phyloP scores from a whole-genome alignment of 2,888 invertebrate species.

The Drosophila parthenogenetica region DNA sequence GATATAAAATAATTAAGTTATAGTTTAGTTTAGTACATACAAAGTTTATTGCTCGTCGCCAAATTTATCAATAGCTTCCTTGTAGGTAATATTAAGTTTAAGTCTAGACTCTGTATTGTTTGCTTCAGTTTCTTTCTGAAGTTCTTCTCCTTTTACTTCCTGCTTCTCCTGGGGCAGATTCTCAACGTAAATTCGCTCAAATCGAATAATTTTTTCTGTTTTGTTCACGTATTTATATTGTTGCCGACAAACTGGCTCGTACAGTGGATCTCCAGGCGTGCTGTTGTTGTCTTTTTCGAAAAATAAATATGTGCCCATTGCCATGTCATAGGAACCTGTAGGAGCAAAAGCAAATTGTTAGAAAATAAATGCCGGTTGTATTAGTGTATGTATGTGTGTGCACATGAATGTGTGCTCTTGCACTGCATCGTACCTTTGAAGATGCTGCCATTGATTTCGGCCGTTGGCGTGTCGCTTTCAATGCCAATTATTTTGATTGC shows the following conservation, averaged over 20 bases:
- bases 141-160: slow-evolving; percentile 38
- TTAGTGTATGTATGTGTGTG: neutral
- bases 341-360: neutral
- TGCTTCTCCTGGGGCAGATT: slow-evolving; percentile 44
- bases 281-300: slow-evolving; percentile 88
- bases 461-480: slow-evolving; percentile 87
- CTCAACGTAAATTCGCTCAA: slow-evolving; percentile 89
- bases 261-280: slow-evolving; percentile 86
- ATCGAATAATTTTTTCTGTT: slow-evolving; percentile 88
- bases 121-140: slow-evolving; percentile 9
- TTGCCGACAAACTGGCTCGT: slow-evolving; percentile 87
- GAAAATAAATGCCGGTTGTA: neutral
- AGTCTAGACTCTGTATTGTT: slow-evolving; percentile 23
- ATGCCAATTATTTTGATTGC: slow-evolving; percentile 87
- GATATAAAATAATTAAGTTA: neutral
- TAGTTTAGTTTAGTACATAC: neutral
- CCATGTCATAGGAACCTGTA: slow-evolving; percentile 88
- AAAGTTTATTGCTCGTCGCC: slow-evolving; percentile 48
- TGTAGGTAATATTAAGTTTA: slow-evolving; percentile 77
- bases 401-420: too few relatives aligned
- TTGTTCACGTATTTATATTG: slow-evolving; percentile 87
- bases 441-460: slow-evolving; percentile 89
- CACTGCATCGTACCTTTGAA: slow-evolving; percentile 85
- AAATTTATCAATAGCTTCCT: slow-evolving; percentile 82
- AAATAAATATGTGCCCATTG: slow-evolving; percentile 90